Base-by-base conservation (phyloP, 1,140 invertebrate species). In the Pseudomyrmex pallidus region DNA sequence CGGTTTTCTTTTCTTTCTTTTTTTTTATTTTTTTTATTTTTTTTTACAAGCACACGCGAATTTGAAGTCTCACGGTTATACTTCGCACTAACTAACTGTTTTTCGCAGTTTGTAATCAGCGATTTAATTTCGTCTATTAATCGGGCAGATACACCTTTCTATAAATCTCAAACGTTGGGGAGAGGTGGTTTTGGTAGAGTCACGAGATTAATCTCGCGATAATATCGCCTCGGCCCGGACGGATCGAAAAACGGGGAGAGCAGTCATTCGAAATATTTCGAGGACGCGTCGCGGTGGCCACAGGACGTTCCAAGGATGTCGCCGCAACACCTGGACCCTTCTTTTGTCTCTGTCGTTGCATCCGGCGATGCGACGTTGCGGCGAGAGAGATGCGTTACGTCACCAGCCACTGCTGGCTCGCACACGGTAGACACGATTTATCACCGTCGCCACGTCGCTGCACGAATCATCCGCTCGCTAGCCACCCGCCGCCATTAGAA, bases 281-380 rank as follows among this genome's bases (percentile, higher is more conserved):
- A 56, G 63, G 85, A 48, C 48, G 72, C 74, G 62, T 73, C 72
- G 57, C 84, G 84, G 80, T 54, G 64, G 72, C 61, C 82, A 74
- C 85, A 86, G 78, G 86, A 91, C 89, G 89, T 91, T 91, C 87
- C 90, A 90, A 87, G 87, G 87, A 92, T 91, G 80, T 91, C 83
- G 82, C 56, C 82, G 87, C 87, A 89, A 91, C 90, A 92, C 91
- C 89, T 92, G 91, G 85, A 66, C 66, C 84, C 52, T 83, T 72
- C 85, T 86, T 68, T 82, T 61, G 52, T 64, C 78, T 64, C 20
- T 48, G 67, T 48, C 61, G 59, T 13, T 46, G 63, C 84, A 20
- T 80, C 66, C 70, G 76, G 48, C 78, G 62, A 78, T 66, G 64
- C 20, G 74, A 67, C 50, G 50, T 77, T 85, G 73, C 20, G 22